These are phyloP conservation scores for Poliocrania exsul DNA, from an alignment of 2,797 vertebrate genomes.

Conservation along the genomic window DNA sequence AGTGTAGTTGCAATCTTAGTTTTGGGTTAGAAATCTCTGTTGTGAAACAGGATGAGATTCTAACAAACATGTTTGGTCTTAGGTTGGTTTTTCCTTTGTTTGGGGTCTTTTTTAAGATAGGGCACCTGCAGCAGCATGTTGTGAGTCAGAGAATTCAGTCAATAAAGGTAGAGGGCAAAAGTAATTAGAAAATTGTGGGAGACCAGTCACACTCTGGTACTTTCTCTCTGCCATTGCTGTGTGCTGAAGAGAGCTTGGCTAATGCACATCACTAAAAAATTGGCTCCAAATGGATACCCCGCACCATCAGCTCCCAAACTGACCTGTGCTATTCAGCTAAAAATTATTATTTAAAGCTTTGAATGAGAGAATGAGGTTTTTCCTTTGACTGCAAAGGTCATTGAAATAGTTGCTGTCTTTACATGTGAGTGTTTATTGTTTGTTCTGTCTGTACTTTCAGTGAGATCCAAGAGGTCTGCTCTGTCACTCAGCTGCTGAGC, in stretches of 20 bases:
- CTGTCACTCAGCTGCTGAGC: background rate
- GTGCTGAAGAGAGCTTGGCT: background rate
- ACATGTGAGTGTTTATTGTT: fast-evolving
- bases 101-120: fast-evolving
- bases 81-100: background rate
- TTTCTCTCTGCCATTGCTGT: background rate
- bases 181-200: background rate
- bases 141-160: background rate
- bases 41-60: background rate
- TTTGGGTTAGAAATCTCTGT: background rate
- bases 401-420: background rate
- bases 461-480: background rate
- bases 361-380: background rate
- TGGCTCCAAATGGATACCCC: fast-evolving
- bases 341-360: background rate
- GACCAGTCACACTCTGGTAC: background rate
- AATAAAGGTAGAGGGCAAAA: background rate
- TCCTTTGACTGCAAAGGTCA: background rate
- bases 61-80: background rate
- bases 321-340: background rate
- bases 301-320: background rate
- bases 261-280: background rate
- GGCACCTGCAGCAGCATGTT: background rate
- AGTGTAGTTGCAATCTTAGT: background rate
- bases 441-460: background rate